phyloP scores from a whole-genome alignment of 2,113 vertebrate species.

The Charina bottae region DNA sequence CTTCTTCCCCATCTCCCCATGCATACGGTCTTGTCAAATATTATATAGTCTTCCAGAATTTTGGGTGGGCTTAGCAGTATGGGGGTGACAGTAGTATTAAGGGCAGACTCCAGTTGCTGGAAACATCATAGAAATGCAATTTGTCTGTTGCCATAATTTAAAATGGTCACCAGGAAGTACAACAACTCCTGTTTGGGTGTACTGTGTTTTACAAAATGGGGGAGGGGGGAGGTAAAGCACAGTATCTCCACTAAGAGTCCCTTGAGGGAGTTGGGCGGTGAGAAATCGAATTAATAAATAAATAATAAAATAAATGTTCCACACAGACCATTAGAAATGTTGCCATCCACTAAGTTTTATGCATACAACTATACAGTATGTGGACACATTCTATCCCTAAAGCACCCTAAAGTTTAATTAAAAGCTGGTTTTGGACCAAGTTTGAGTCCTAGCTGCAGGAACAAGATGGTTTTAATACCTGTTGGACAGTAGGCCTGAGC shows the following conservation, averaged over 20 bases:
- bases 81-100: not conserved
- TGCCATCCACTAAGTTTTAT: not conserved
- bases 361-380: not conserved
- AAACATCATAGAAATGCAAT: not conserved
- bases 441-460: not conserved
- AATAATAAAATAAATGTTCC: too few species aligned
- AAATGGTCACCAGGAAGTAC: not conserved
- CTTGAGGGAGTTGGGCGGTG: too few species aligned
- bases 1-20: not conserved
- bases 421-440: not conserved
- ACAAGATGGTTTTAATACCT: not conserved
- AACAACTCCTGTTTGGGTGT: not conserved
- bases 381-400: not conserved
- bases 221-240: not conserved
- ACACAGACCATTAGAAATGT: not conserved
- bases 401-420: not conserved
- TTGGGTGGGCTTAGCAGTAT: not conserved
- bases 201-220: not conserved
- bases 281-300: too few species aligned
- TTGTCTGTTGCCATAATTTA: not conserved
- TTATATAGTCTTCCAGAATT: not conserved
- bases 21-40: not conserved
- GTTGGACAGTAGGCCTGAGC: not conserved
- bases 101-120: not conserved
- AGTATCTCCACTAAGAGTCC: too few species aligned